These are phyloP conservation scores for Arge pagana DNA, from an alignment of 2,888 invertebrate genomes.

Conservation along the genomic window DNA sequence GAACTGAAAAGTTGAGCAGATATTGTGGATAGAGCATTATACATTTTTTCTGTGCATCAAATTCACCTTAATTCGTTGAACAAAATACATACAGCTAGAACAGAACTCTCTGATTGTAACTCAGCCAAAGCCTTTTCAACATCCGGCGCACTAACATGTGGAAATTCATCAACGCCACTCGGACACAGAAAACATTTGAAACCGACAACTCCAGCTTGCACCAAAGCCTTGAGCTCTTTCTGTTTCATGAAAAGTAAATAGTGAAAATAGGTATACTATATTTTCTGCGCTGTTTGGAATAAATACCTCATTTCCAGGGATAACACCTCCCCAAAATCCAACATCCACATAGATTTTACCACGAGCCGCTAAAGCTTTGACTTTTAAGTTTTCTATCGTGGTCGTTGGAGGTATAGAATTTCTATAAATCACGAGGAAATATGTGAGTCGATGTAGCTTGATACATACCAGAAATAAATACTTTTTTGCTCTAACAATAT, in stretches of 20 bases:
- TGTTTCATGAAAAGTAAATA: slow-evolving; percentile 37
- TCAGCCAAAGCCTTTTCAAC: slow-evolving; percentile 64
- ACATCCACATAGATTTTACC: slow-evolving; percentile 69
- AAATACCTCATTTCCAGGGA: slow-evolving; percentile 68
- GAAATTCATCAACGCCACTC: slow-evolving; percentile 73
- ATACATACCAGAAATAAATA: too few relatives aligned
- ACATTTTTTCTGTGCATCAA: too few relatives aligned
- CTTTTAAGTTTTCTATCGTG: slow-evolving; percentile 64
- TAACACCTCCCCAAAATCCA: slow-evolving; percentile 81
- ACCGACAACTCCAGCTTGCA: slow-evolving; percentile 72
- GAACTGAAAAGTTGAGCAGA: slow-evolving; percentile 67
- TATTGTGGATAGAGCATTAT: too few relatives aligned
- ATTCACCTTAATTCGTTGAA: background rate
- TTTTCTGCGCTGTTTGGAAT: background rate
- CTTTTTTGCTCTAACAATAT: background rate
- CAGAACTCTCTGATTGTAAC: slow-evolving; percentile 65
- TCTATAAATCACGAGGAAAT: slow-evolving; percentile 52
- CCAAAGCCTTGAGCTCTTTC: slow-evolving; percentile 64
- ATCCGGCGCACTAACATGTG: slow-evolving; percentile 64
- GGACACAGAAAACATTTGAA: slow-evolving; percentile 76
- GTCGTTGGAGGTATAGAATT: slow-evolving; percentile 76
- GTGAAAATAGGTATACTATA: background rate
- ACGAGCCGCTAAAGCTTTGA: slow-evolving; percentile 65
- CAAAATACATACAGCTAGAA: slow-evolving; percentile 65
- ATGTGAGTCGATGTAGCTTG: background rate